Percentiles rank a stretch among this genome's conserved stretches.
Conservation (phyloP, 2,888 invertebrate genomes). For the Drosophila anceps region DNA sequence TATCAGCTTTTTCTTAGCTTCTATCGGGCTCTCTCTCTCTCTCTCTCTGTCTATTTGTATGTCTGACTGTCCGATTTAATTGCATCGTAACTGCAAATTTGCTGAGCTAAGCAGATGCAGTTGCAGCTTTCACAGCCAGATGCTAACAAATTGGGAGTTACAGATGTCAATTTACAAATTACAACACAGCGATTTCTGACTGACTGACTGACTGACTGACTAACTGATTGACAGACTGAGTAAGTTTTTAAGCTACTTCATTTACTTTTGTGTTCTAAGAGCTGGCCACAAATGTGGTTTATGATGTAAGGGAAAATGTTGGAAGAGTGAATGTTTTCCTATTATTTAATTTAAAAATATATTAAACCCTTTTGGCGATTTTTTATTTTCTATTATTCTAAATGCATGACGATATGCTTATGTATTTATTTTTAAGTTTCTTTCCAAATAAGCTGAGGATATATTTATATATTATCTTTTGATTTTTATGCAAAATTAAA, state of each 20-base stretch:
- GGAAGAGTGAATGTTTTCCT: too few species aligned
- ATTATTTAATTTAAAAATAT: too few species aligned
- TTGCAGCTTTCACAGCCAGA: slow-evolving; percentile 15
- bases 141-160: slow-evolving; percentile 26
- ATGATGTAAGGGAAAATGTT: not conserved
- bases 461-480: too few species aligned
- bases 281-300: not conserved
- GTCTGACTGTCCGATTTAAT: slow-evolving; percentile 38
- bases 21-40: too few species aligned
- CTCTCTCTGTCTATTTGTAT: not conserved
- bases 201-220: not conserved
- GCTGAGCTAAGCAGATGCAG: slow-evolving; percentile 35
- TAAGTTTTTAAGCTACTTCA: not conserved
- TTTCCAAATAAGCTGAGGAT: too few species aligned
- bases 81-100: slow-evolving; percentile 34
- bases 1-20: slow-evolving; percentile 13
- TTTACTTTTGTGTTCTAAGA: not conserved
- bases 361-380: too few species aligned
- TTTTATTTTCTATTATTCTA: not conserved
- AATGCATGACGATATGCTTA: too few species aligned
- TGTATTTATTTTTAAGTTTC: too few species aligned
- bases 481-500: too few species aligned
- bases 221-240: not conserved
- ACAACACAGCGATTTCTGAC: slow-evolving; percentile 8
- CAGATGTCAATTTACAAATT: slow-evolving; percentile 20